phyloP scores from a whole-genome alignment of 2,888 invertebrate genomes.

The Caenorhabditis sp. region DNA sequence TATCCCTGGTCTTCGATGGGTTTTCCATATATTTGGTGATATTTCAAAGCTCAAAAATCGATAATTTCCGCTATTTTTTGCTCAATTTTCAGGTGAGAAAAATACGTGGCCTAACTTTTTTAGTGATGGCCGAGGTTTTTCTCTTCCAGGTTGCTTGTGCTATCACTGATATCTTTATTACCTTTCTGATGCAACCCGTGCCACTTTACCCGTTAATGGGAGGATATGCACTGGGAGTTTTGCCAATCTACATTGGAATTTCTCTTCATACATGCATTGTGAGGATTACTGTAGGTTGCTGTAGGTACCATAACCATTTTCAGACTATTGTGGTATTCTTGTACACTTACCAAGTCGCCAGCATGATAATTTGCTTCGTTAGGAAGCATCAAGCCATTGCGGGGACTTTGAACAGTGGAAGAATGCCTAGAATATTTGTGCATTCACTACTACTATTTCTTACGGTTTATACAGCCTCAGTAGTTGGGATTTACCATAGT shows the following conservation, averaged over 20 bases:
- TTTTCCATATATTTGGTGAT: slow-evolving; percentile 43
- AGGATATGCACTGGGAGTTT: slow-evolving; percentile 24
- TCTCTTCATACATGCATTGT: slow-evolving; percentile 19
- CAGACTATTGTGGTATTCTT: slow-evolving; percentile 29
- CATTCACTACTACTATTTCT: neutral
- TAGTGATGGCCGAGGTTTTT: neutral
- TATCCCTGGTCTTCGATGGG: slow-evolving; percentile 23
- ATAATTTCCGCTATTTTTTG: slow-evolving; percentile 41
- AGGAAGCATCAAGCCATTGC: slow-evolving; percentile 36
- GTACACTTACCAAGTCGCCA: slow-evolving; percentile 30
- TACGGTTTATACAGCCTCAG: neutral
- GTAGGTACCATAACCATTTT: too few species aligned
- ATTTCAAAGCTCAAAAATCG: slow-evolving; percentile 32
- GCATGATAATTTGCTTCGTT: slow-evolving; percentile 44
- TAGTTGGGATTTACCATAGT: slow-evolving; percentile 10
- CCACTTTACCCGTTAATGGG: slow-evolving; percentile 39
- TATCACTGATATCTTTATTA: slow-evolving; percentile 36
- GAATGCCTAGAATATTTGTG: neutral
- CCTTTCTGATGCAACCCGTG: slow-evolving; percentile 40
- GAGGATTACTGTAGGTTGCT: neutral
- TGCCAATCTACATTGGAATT: slow-evolving; percentile 8
- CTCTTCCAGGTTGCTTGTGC: slow-evolving; percentile 44
- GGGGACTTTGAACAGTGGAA: neutral
- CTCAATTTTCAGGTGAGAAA: slow-evolving; percentile 56
- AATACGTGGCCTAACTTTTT: too few species aligned